Conservation (phyloP, 2,888 invertebrate species). For the Drosophila borealis region DNA sequence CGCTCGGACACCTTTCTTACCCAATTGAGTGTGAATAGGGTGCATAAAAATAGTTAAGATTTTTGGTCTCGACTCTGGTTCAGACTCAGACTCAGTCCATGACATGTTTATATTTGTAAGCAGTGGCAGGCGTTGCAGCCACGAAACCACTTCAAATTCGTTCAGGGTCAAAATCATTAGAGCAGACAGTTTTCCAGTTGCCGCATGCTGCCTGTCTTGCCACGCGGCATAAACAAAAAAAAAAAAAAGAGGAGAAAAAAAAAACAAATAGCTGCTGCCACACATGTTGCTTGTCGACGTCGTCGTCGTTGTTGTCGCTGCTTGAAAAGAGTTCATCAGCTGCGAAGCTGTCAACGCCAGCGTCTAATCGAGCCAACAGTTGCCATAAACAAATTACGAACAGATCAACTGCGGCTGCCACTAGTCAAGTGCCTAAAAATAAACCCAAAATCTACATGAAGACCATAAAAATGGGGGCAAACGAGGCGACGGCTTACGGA, state of each 20-base stretch:
- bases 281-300: constrained; percentile 52
- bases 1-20: neutral
- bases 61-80: constrained; percentile 8
- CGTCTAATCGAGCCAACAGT: constrained; percentile 72
- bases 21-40: constrained; percentile 9
- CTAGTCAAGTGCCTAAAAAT: constrained; percentile 49
- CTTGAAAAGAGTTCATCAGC: constrained; percentile 72
- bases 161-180: constrained; percentile 80
- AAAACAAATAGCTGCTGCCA: constrained; percentile 37
- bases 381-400: constrained; percentile 76
- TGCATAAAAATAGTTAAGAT: constrained; percentile 46
- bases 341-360: constrained; percentile 70
- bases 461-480: constrained; percentile 40
- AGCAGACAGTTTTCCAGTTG: constrained; percentile 49
- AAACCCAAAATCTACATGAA: constrained; percentile 31
- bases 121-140: constrained; percentile 25
- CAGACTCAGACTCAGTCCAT: constrained; percentile 17
- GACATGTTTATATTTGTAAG: constrained; percentile 58
- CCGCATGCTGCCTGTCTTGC: constrained; percentile 58
- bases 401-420: constrained; percentile 43
- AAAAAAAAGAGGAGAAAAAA: neutral
- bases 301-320: constrained; percentile 29
- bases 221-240: constrained; percentile 62
- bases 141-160: constrained; percentile 76
- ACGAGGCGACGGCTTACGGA: constrained; percentile 39